Conservation (phyloP, 2,888 invertebrate genomes). For the Mesodorylaimus sp. region DNA sequence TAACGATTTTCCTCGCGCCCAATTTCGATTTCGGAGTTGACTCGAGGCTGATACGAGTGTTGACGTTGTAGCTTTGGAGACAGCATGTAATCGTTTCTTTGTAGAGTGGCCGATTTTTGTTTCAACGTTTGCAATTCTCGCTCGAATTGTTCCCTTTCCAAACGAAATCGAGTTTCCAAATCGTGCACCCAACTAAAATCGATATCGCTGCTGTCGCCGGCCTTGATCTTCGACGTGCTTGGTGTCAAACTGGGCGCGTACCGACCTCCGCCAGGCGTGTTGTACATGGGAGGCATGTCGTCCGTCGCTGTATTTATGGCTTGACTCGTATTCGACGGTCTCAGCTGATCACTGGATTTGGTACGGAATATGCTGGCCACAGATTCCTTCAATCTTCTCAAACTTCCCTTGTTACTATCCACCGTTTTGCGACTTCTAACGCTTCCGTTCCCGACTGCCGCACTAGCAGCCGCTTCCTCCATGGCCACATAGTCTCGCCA, state of each 20-base stretch:
- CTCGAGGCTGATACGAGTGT: no score
- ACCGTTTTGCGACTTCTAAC: background rate
- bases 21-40: no score
- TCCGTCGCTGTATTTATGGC: no score
- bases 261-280: no score
- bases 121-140: background rate
- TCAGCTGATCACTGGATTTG: background rate
- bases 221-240: constrained; percentile 3
- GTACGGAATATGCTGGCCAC: background rate
- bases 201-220: constrained; percentile 5
- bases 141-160: constrained; percentile 1
- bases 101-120: background rate
- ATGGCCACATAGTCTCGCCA: no score
- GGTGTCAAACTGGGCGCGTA: constrained; percentile 7
- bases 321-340: background rate
- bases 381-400: background rate
- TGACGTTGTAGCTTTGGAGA: no score
- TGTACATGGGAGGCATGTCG: no score
- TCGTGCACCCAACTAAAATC: constrained; percentile 12
- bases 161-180: constrained; percentile 5
- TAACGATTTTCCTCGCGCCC: no score
- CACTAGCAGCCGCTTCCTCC: background rate
- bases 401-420: background rate
- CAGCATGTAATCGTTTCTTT: no score
- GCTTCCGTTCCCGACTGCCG: background rate